Evolutionary conservation across 2,113 vertebrate species (phyloP), one percentile per base, ranked within the genome.

Genomic region (Caracal caracal): DNA sequence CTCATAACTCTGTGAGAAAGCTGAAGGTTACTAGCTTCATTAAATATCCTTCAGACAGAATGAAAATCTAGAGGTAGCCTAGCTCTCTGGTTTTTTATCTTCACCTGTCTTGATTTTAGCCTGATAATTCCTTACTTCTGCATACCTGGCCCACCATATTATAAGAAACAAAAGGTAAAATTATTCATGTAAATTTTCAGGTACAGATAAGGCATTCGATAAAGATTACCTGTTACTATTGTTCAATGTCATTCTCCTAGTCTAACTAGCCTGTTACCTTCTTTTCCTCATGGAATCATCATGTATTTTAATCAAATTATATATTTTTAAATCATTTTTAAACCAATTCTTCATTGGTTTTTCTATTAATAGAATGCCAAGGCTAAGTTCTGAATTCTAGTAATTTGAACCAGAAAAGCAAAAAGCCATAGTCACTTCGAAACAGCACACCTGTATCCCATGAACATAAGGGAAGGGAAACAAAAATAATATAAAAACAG

Each of bases 341-440:
- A 49, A 86, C 56, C 40, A 80, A 94, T 82, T 97, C n/a, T 85
- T 88, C 65, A 37, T 66, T 93, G 51, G 1, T 66, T 79, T 98
- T 96, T 66, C 81, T 96, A 86, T 94, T 94, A 97, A 84, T 91
- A 91, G 43, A 94, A 94, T 91, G 9, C 20, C 80, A 94, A 90
- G 11, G 66, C 51, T 88, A 79, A 88, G 20, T 88, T 84, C 71
- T 91, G 66, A 97, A 96, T 95, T 93, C 81, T 91, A 94, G 71
- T 95, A 88, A 96, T 85, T 91, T 93, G 70, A 96, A 93, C 71
- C 91, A 97, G 35, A 95, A 98, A 88, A 90, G 66, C 51, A 86
- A 93, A 95, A 97, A 68, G 6, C 22, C 65, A 88, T 37, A 9
- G 30, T 33, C 43, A 63, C 43, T 43, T 43, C 8, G 8, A 43